These are phyloP conservation scores for Amazona guildingii DNA, from an alignment of 2,113 vertebrate genomes.

Conservation along the genomic window DNA sequence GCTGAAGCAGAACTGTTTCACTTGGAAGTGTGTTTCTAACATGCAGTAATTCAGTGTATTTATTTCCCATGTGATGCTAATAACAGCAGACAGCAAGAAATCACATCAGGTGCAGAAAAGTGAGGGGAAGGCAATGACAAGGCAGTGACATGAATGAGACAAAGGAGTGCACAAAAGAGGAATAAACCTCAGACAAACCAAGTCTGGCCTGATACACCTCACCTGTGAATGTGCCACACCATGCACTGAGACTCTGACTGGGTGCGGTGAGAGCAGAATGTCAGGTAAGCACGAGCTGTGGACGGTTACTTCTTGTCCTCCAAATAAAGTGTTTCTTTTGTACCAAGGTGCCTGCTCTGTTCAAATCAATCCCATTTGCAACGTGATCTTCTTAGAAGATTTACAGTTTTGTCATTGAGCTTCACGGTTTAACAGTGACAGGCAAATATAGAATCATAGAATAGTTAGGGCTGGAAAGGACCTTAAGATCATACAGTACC, in stretches of 20 bases:
- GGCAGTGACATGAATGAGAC: background rate
- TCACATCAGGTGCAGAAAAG: background rate
- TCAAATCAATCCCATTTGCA: background rate
- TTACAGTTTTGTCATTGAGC: background rate
- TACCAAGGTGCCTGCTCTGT: background rate
- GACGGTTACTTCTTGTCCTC: background rate
- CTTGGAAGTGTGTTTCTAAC: background rate
- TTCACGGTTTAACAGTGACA: background rate
- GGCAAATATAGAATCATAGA: background rate
- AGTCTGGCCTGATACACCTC: rapidly evolving
- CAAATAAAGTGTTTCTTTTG: background rate
- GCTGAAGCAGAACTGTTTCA: background rate
- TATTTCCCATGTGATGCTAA: background rate
- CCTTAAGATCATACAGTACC: no score
- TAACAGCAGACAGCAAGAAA: background rate
- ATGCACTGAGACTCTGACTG: background rate
- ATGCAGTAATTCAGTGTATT: background rate
- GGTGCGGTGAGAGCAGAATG: rapidly evolving
- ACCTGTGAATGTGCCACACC: background rate
- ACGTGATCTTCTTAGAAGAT: background rate
- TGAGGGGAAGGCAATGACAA: background rate
- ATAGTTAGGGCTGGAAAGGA: no score
- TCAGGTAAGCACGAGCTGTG: background rate
- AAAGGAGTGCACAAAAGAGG: background rate
- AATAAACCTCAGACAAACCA: background rate